phyloP scores from a whole-genome alignment of 1,140 invertebrate species.

The Rhyzopertha dominica region DNA sequence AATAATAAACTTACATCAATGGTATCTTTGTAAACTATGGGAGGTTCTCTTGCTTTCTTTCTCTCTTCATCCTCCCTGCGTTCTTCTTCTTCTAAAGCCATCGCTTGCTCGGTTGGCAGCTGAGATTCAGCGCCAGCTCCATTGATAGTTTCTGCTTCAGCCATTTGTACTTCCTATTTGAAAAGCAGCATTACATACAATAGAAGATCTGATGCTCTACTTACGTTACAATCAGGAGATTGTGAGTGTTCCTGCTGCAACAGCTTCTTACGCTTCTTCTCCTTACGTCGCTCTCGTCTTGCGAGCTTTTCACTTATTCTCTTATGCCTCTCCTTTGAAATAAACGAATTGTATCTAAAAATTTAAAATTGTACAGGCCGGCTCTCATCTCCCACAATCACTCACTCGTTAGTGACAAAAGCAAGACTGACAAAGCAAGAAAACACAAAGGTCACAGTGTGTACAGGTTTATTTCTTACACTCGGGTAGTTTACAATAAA shows the following conservation, averaged over 20 bases:
- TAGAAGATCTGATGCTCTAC: conserved; percentile 2
- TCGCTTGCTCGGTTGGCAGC: conserved; percentile 48
- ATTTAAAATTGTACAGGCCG: conserved; percentile 14
- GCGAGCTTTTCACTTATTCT: conserved; percentile 67
- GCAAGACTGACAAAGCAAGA: no score
- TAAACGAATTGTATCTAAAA: conserved; percentile 56
- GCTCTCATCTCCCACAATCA: no score
- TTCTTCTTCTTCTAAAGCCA: conserved; percentile 63
- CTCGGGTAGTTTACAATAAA: no score
- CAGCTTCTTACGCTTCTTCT: conserved; percentile 65
- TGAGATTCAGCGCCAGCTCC: conserved; percentile 32
- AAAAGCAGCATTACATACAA: conserved; percentile 1
- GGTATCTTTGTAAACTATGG: conserved; percentile 73
- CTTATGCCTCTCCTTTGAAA: conserved; percentile 64
- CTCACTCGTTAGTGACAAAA: no score
- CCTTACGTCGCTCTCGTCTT: conserved; percentile 65
- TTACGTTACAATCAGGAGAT: conserved; percentile 33
- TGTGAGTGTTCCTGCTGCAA: conserved; percentile 43
- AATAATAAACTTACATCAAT: conserved; percentile 58
- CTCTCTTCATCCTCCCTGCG: conserved; percentile 61
- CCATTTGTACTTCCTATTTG: conserved; percentile 42
- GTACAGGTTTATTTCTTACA: no score
- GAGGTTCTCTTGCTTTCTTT: conserved; percentile 71
- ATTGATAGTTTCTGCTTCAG: conserved; percentile 44
- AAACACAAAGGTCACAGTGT: no score